Percentiles rank a stretch among this genome's conserved stretches.
Conservation (phyloP, 2,797 vertebrate species). For the Eidolon dupreanum region DNA sequence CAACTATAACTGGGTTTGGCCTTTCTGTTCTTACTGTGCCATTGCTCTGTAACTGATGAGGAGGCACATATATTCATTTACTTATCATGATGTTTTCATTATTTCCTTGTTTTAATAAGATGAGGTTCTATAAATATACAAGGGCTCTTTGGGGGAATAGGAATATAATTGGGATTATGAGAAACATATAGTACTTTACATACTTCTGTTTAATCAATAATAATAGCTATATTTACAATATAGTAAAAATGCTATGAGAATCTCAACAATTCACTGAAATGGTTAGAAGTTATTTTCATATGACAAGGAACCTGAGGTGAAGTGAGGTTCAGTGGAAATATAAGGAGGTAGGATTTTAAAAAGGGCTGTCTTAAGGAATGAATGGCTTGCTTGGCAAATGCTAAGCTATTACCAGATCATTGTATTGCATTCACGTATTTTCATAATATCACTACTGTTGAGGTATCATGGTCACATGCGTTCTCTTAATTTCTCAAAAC, state of each 20-base stretch:
- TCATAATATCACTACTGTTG: not conserved
- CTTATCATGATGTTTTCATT: not conserved
- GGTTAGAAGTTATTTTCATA: slow-evolving; percentile 43
- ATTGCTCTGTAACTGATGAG: slow-evolving; percentile 15
- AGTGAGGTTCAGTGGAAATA: not conserved
- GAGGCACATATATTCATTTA: not conserved
- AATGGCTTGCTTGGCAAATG: slow-evolving; percentile 10
- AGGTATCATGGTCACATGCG: not conserved
- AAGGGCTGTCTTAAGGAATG: not conserved
- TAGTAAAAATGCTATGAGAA: slow-evolving; percentile 33
- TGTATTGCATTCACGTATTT: slow-evolving; percentile 17
- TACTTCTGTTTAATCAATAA: slow-evolving; percentile 33
- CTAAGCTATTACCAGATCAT: not conserved
- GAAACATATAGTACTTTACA: slow-evolving; percentile 28
- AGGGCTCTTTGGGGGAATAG: not conserved
- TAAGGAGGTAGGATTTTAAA: slow-evolving; percentile 11
- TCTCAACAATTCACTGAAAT: not conserved
- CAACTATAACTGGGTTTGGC: not conserved
- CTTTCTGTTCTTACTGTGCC: not conserved
- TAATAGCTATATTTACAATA: slow-evolving; percentile 33
- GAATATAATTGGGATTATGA: slow-evolving; percentile 28
- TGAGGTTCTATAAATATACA: not conserved
- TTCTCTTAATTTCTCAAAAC: not conserved
- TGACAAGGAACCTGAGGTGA: not conserved
- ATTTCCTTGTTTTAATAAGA: slow-evolving; percentile 46